Evolutionary conservation across 1,140 invertebrate species (phyloP), one percentile per base, ranked within the genome.

Genomic region (Danaus plexippus): DNA sequence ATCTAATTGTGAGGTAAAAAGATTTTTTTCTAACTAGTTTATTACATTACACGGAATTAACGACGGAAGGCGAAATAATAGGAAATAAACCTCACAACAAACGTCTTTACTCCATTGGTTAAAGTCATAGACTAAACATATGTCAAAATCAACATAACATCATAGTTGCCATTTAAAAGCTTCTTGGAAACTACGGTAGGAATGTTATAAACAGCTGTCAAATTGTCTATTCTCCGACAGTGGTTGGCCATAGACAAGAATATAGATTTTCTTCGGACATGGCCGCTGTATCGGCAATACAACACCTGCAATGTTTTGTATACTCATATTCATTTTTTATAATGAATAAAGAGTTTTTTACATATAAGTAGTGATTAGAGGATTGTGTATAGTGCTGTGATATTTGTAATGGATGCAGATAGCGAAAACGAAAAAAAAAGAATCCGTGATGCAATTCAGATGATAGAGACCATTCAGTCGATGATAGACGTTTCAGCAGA

Each of bases 401-500:
- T 88, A 86, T 80, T 83, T 88, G 88, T 86, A 81, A 89, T 89
- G 88, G 87, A 88, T 80, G 86, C 80, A 75, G 87, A 88, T 63
- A 84, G 75, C 68, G 87, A 88, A 72, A 88, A 89, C 69, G 90
- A 92, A 79, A 88, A 87, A 70, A 86, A 89, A 75, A 87, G 84
- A 80, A 87, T 87, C 64, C 81, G 91, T 72, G 88, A 90, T 73
- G 90, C 91, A 78, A 89, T 93, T 73, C 93, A 95, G 71, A 82
- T 77, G 77, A 85, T 85, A 79, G 76, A 86, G 77, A 85, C 80
- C 67, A 78, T 85, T 55, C 95, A 98, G 90, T 94, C 94, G 67
- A 96, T 98, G 94, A 98, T 98, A 88, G 96, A 97, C 89, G 93
- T 97, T 84, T 97, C 94, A 73, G 95, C 95, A 56, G 93, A 96